Evolutionary conservation across 2,113 vertebrate genomes (phyloP), one percentile per base, ranked within the genome.

Genomic region (Barbus barbus): DNA sequence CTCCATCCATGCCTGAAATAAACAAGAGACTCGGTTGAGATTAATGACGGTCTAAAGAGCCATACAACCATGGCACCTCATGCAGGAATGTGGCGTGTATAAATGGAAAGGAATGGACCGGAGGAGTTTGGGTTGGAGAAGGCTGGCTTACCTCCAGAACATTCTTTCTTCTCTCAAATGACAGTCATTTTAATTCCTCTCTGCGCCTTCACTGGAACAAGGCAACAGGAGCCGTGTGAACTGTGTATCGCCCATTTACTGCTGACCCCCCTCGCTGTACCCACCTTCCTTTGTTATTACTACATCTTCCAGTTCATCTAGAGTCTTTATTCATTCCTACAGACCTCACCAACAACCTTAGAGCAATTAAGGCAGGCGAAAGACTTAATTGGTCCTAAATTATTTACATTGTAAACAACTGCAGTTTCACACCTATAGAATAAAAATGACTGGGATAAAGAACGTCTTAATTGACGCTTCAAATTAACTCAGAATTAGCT

Each of bases 1-100:
- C 93, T 93, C 85, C 87, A 92, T 94, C 95, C 95, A 92, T 89
- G 92, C 73, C 89, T 84, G 86, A 95, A 93, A 94, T 94, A 94
- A 96, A 95, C 94, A 93, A 95, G 91, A 87, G 90, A 82, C 90
- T 94, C 92, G 81, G 81, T 92, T 91, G 94, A 97, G 96, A 97
- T 97, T 95, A 95, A 97, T 97, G 93, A 94, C 90, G 87, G 92
- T 95, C 94, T 95, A 93, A 95, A 95, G 95, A 95, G 95, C 90
- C 92, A 92, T 90, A 91, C 94, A 93, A 94, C 94, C 91, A 89
- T 91, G 91, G 94, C 93, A 94, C 94, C 93, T 63, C 9, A 88
- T 93, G 90, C 84, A 91, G 96, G 96, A 96, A 97, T 97, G 95
- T 44, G 87, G 89, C 85, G 63, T 88, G 88, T 94, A 95, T 95